Conservation (phyloP, 2,113 vertebrate genomes). For the Pluvialis apricaria region DNA sequence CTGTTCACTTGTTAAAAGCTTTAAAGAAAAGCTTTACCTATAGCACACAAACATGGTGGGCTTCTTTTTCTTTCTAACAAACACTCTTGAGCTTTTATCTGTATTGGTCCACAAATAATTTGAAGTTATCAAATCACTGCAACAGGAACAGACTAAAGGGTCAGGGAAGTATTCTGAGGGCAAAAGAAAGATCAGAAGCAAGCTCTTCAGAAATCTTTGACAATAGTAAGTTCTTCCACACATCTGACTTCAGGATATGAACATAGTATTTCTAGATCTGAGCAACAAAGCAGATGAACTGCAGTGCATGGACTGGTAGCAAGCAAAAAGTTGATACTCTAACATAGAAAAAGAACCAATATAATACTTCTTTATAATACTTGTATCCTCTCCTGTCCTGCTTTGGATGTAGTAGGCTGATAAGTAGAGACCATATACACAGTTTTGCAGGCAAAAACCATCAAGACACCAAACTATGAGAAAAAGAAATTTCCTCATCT, state of each 20-base stretch:
- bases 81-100: neutral
- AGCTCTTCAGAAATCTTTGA: neutral
- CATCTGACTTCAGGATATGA: neutral
- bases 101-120: neutral
- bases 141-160: neutral
- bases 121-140: neutral
- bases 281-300: neutral
- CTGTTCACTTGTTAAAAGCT: neutral
- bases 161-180: neutral
- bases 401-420: neutral
- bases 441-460: neutral
- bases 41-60: neutral
- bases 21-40: neutral
- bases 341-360: neutral
- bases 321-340: neutral
- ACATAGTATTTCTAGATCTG: neutral
- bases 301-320: no score
- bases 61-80: neutral
- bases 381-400: neutral
- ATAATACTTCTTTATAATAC: neutral
- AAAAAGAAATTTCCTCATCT: neutral
- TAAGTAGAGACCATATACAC: neutral
- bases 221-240: neutral
- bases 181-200: neutral
- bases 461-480: neutral